Base-by-base conservation (phyloP, 2,888 invertebrate genomes). In the Nomada fucata region DNA sequence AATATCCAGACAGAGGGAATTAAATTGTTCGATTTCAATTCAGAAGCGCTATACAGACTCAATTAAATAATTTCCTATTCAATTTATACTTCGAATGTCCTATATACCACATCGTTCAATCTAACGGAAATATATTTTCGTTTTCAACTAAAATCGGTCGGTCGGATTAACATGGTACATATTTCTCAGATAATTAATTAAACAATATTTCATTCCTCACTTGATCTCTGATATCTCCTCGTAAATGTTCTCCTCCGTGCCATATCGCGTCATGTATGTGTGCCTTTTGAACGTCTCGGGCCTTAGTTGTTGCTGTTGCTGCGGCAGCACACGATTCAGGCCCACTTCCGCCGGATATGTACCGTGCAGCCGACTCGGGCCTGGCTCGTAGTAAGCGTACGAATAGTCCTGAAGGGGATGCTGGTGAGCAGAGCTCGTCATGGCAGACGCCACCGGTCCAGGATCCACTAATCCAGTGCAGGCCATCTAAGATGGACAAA, bases 241-340 rank as follows among this genome's bases (percentile, higher is more conserved):
- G 93, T 97, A 97, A 92, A 97, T 97, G 90, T 97, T 97, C 94
- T 97, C 97, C 93, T 97, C 97, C 57, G 97, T 97, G 59, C 97
- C 97, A 90, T 97, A 97, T 79, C 97, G 95, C 2, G 96, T 97
- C 67, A 96, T 96, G 90, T 96, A 97, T 79, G 96, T 96, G 91
- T 97, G 97, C 57, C 96, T 94, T 85, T 94, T 94, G 29, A 94
- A 79, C 36, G 91, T 86, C 44, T 92, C 91, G 64, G 88, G 72
- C 52, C 85, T 79, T 20, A 79, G 65, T 42, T 78, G 82, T 75
- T 83, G 83, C 52, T 84, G 82, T 29, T 84, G 84, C 77, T 93
- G 93, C 76, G 93, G 93, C 23, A 92, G 91, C 72, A 94, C 95
- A 92, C 88, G 94, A 92, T 86, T 93, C 71, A 85, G 65, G 29